These are phyloP conservation scores for Myocastor coypus DNA, from an alignment of 2,113 vertebrate species.

Conservation along the genomic window DNA sequence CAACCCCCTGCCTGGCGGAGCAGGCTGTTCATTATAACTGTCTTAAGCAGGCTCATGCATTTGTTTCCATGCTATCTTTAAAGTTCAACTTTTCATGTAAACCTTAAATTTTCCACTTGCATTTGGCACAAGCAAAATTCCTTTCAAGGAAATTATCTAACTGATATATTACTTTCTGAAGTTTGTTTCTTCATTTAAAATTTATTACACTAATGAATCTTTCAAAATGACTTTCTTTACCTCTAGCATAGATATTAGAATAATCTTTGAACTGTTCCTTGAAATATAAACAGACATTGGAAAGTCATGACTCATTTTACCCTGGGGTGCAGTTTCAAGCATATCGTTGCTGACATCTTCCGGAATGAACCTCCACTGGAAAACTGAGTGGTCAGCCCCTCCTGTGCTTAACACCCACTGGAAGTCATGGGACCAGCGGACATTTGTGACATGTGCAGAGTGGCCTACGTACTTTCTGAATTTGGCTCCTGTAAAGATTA, in stretches of 20 bases:
- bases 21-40: neutral
- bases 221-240: constrained; percentile 56
- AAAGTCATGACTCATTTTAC: constrained; percentile 82
- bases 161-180: neutral
- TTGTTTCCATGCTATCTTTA: neutral
- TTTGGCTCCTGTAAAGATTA: constrained; percentile 92
- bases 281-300: neutral
- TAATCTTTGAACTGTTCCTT: constrained; percentile 8
- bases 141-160: constrained; percentile 30
- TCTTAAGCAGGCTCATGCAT: neutral
- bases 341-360: constrained; percentile 95
- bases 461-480: constrained; percentile 98
- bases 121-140: neutral
- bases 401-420: constrained; percentile 98
- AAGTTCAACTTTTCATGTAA: constrained; percentile 30
- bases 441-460: constrained; percentile 97
- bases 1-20: neutral
- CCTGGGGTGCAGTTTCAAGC: constrained; percentile 92
- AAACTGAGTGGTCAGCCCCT: constrained; percentile 97
- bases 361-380: constrained; percentile 98
- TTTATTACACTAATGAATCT: constrained; percentile 22
- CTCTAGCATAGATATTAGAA: constrained; percentile 32
- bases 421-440: constrained; percentile 97
- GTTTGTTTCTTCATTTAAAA: neutral
- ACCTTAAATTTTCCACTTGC: constrained; percentile 4